These are phyloP conservation scores for Symphodus melops DNA, from an alignment of 2,113 vertebrate genomes.

Conservation along the genomic window DNA sequence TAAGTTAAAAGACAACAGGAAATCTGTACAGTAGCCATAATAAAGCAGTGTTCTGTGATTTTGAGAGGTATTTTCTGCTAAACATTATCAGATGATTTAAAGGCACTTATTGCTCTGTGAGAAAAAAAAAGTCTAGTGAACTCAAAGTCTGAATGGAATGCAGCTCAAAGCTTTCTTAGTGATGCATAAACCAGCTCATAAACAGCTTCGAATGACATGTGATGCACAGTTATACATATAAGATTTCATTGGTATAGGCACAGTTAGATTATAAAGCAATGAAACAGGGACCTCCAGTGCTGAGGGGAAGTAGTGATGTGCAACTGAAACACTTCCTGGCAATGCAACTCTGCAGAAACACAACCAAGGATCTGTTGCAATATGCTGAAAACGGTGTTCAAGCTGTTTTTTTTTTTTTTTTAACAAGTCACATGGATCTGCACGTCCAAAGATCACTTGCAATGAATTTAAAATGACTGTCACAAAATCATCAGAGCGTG, in stretches of 20 bases:
- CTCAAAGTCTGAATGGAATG: slow-evolving; percentile 14
- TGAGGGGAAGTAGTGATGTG: not conserved
- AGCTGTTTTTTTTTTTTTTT: not conserved
- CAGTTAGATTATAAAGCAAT: slow-evolving; percentile 2
- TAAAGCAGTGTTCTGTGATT: too few relatives aligned
- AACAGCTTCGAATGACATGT: slow-evolving; percentile 19
- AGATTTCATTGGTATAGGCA: not conserved
- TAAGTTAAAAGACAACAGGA: too few relatives aligned
- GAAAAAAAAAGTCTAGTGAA: slow-evolving; percentile 26
- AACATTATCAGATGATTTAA: slow-evolving; percentile 5
- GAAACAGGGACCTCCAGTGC: not conserved
- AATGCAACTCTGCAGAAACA: not conserved
- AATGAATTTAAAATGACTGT: slow-evolving; percentile 16
- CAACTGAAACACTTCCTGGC: not conserved
- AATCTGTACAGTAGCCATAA: too few relatives aligned
- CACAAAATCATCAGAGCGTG: slow-evolving; percentile 31
- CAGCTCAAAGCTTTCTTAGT: not conserved
- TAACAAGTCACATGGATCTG: slow-evolving; percentile 41
- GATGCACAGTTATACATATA: slow-evolving; percentile 3
- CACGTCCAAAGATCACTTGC: slow-evolving; percentile 58
- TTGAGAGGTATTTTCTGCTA: slow-evolving; percentile 14
- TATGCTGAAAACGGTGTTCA: not conserved
- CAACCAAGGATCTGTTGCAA: not conserved
- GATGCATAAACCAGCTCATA: slow-evolving; percentile 5
- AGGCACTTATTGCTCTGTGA: slow-evolving; percentile 14